Evolutionary conservation across 2,888 invertebrate species (phyloP), one percentile per base, ranked within the genome.

Genomic region (Parnassius apollo): DNA sequence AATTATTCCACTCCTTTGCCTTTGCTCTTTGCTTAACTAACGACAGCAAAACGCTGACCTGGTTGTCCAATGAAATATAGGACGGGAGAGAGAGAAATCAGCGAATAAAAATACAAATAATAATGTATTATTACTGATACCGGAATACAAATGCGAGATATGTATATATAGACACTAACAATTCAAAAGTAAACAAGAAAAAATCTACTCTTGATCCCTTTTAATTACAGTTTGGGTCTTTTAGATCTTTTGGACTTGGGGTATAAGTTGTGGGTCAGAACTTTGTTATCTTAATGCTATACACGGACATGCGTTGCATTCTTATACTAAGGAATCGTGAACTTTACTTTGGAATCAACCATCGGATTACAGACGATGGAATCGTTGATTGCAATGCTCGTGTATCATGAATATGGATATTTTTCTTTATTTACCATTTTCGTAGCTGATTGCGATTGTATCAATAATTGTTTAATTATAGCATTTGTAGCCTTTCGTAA

Each of bases 371-470:
- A 59, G 44, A 48, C 42, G 48, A 61, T 18, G 48, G 42, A 46
- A 62, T 57, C 62, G 66, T 68, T 69, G 70, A 71, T 68, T 67
- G 68, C 65, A 65, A 18, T 13, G 9, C n/a, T n/a, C 13, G 9
- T 69, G 77, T 81, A 78, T 81, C 83, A 77, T 82, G 74, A 80
- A 76, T 85, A 86, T 86, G 87, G 87, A 85, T 86, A 85, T 87
- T 88, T 85, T 83, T 81, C 81, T 81, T 84, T 81, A 82, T 81
- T 78, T 80, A 78, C 78, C 75, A 77, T 82, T 84, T 84, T 35
- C 35, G 7, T 35, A 35, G 35, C 7, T 35, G 35, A 4, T 35
- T 35, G 35, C 35, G 7, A 35, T 35, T 35, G 35, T 35, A 7
- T 35, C 35, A 35, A 7, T 35, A 35, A 35, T 35, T 35, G 35